Evolutionary conservation across 2,797 vertebrate genomes (phyloP), one percentile per base, ranked within the genome.

Genomic region (Intellagama lesueurii): DNA sequence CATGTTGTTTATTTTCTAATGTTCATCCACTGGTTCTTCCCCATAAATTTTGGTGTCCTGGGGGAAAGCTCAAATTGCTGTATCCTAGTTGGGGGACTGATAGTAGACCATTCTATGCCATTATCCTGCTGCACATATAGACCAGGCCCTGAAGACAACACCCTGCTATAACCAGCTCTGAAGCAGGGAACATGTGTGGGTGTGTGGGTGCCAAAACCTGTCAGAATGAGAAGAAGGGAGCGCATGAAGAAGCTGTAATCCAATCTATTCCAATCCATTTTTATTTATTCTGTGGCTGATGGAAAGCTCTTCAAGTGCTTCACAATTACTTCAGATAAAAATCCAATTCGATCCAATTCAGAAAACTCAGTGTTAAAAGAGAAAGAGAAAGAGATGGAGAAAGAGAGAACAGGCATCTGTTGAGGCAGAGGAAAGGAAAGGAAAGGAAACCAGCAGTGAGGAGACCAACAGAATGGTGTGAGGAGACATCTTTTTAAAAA

Each of bases 231-330:
- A 91, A 73, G 88, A 91, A 73, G 88, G 86, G 91, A 93, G 35
- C 0, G 47, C 90, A 94, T 91, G 84, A 90, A 91, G 91, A 89
- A 89, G 70, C 76, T 92, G 90, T 88, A 94, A 92, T 92, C 92
- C 92, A 87, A 60, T 91, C 91, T 95, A 92, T 93, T 94, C 91
- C 90, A 73, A 95, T 79, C 91, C 91, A 75, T 77, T 93, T 93
- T 94, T 95, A 92, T 94, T 94, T 94, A 91, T 92, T 73, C 91
- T 28, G 14, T 78, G 88, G 87, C 87, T 94, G 90, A 87, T 0
- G 0, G 93, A 93, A 91, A 92, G 77, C 76, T 89, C 89, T 90
- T 52, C 79, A 93, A 94, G 81, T 49, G 60, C 75, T 87, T 92
- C 79, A 76, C 86, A 86, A 86, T 86, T 93, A 30, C 92, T 91